Evolutionary conservation across 2,797 vertebrate genomes (phyloP).

Genomic region (Chaunax sp.): DNA sequence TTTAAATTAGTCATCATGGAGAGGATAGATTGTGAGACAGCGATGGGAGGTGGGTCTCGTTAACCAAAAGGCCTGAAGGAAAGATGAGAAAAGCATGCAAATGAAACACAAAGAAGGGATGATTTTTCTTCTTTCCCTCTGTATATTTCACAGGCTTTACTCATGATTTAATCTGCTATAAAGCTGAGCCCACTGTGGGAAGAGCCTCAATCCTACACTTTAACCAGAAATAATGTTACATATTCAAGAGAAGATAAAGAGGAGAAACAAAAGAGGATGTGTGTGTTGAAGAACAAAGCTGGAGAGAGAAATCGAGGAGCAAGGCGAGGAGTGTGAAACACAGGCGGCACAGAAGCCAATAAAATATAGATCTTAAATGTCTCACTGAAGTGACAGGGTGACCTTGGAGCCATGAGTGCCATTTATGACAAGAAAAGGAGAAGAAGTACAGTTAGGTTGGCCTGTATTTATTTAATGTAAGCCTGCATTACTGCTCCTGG

Average conservation of each 20-base stretch:
- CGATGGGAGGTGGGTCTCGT: conserved; percentile 62
- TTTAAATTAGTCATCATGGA: conserved; percentile 80
- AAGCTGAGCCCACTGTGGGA: conserved; percentile 54
- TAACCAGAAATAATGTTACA: conserved; percentile 70
- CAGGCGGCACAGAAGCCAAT: conserved; percentile 38
- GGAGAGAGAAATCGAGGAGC: conserved; percentile 26
- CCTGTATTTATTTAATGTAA: conserved; percentile 26
- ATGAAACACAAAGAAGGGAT: conserved; percentile 67
- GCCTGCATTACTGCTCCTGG: conserved; percentile 3
- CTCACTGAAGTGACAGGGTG: conserved; percentile 42
- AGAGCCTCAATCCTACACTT: conserved; percentile 52
- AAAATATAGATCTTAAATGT: conserved; percentile 59
- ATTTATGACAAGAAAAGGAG: conserved; percentile 28
- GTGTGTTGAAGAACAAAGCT: conserved; percentile 51
- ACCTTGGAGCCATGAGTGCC: conserved; percentile 51
- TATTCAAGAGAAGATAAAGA: conserved; percentile 52
- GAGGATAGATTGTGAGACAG: conserved; percentile 65
- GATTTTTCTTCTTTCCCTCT: conserved; percentile 50
- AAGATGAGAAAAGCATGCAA: conserved; percentile 69
- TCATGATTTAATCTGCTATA: conserved; percentile 74
- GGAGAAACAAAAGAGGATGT: conserved; percentile 51
- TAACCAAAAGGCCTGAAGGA: conserved; percentile 60
- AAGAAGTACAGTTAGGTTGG: conserved; percentile 20
- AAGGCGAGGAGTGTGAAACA: conserved; percentile 17
- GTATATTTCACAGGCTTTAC: conserved; percentile 52